Conservation (phyloP, 2,888 invertebrate species). For the Dasypolia templi region DNA sequence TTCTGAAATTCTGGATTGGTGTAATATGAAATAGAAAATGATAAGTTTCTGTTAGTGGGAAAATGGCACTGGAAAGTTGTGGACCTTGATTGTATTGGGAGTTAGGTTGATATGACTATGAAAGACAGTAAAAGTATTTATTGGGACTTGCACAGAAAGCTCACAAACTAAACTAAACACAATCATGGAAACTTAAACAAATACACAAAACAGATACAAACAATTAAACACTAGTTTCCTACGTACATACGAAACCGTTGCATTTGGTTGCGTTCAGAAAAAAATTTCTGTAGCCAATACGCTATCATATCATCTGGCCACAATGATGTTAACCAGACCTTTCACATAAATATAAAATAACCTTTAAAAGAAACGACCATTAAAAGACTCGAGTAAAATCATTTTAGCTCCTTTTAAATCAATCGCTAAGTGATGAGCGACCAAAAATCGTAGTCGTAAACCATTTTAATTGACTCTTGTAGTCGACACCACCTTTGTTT, state of each 20-base stretch:
- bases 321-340: no score
- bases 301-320: background rate
- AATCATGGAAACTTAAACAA: no score
- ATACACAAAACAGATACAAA: no score
- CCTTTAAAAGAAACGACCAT: background rate
- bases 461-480: slow-evolving; percentile 39
- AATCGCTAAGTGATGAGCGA: background rate
- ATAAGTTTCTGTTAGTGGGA: no score
- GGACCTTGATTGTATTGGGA: no score
- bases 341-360: background rate
- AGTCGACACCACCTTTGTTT: slow-evolving; percentile 27
- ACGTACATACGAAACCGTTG: background rate
- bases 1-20: slow-evolving; percentile 4
- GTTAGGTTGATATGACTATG: no score
- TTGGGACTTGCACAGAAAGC: no score
- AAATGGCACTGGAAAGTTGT: no score
- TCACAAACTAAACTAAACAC: no score
- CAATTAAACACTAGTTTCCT: background rate
- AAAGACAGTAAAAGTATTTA: no score
- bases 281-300: background rate
- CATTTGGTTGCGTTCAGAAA: no score
- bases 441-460: slow-evolving; percentile 37
- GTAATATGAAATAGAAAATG: background rate
- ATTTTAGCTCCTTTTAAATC: slow-evolving; percentile 17
- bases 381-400: background rate